phyloP scores from a whole-genome alignment of 2,113 vertebrate genomes.

The Sinocyclocheilus maitianheensis region DNA sequence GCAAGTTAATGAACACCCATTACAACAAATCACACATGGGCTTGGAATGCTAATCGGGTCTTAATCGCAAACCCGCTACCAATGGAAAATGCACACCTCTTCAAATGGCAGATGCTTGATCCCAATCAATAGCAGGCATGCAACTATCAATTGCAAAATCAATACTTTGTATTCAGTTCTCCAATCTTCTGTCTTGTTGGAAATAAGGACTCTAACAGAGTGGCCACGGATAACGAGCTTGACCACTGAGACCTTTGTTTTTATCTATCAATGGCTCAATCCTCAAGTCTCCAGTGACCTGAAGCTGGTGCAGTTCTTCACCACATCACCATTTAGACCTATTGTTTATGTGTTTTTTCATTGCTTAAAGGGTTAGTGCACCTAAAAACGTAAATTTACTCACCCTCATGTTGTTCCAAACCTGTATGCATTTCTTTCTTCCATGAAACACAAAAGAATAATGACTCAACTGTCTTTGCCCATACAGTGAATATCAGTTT shows the following conservation, averaged over 20 bases:
- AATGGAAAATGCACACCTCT: constrained; percentile 50
- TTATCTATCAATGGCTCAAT: constrained; percentile 47
- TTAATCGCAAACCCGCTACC: constrained; percentile 50
- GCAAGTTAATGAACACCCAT: constrained; percentile 58
- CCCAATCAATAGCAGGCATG: constrained; percentile 61
- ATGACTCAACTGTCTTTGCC: background rate
- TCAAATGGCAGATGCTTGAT: constrained; percentile 55
- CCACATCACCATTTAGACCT: background rate
- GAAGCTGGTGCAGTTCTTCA: background rate
- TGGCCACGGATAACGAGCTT: constrained; percentile 47
- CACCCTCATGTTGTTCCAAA: background rate
- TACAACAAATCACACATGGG: constrained; percentile 52
- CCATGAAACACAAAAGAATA: background rate
- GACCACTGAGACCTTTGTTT: constrained; percentile 39
- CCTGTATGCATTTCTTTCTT: background rate
- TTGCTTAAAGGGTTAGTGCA: background rate
- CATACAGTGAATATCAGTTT: background rate
- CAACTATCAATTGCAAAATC: constrained; percentile 63
- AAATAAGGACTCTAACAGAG: constrained; percentile 59
- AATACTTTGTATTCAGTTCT: constrained; percentile 59
- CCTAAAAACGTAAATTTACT: background rate
- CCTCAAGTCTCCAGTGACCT: constrained; percentile 2
- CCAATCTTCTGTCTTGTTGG: constrained; percentile 54
- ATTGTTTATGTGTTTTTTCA: background rate
- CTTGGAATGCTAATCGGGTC: constrained; percentile 58